Conservation (phyloP, 2,888 invertebrate genomes). For the Gymnocheta viridis region DNA sequence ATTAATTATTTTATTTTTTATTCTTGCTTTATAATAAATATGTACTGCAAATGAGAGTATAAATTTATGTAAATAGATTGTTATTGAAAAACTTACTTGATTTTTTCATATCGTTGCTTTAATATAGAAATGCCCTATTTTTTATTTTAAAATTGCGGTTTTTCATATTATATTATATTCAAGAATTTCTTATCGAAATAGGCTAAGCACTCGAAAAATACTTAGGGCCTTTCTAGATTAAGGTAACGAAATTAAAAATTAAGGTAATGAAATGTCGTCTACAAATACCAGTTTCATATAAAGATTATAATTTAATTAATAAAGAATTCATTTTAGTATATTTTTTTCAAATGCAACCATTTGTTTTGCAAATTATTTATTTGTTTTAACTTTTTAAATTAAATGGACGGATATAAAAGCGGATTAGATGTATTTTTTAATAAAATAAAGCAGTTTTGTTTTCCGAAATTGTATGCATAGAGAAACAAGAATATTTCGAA, state of each 20-base stretch:
- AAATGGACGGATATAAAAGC: constrained; percentile 30
- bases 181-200: too few species aligned
- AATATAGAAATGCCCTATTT: too few species aligned
- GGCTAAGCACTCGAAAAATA: too few species aligned
- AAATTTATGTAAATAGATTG: neutral
- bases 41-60: neutral
- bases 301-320: constrained; percentile 13
- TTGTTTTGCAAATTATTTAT: constrained; percentile 42
- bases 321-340: neutral
- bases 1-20: neutral
- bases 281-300: neutral
- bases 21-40: neutral
- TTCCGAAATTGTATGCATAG: neutral
- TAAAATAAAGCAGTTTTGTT: neutral
- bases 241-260: too few species aligned
- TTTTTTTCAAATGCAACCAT: constrained; percentile 11
- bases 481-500: neutral
- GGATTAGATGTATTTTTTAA: neutral
- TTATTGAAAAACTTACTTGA: neutral
- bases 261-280: too few species aligned
- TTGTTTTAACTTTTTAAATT: neutral
- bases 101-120: too few species aligned
- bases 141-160: too few species aligned
- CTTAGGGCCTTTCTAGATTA: too few species aligned
- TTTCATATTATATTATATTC: too few species aligned